A percentile compares a stretch with the other conserved stretches of the same genome.
These are phyloP conservation scores for Thalassoma bifasciatum DNA, from an alignment of 2,113 vertebrate species.

Conservation along the genomic window DNA sequence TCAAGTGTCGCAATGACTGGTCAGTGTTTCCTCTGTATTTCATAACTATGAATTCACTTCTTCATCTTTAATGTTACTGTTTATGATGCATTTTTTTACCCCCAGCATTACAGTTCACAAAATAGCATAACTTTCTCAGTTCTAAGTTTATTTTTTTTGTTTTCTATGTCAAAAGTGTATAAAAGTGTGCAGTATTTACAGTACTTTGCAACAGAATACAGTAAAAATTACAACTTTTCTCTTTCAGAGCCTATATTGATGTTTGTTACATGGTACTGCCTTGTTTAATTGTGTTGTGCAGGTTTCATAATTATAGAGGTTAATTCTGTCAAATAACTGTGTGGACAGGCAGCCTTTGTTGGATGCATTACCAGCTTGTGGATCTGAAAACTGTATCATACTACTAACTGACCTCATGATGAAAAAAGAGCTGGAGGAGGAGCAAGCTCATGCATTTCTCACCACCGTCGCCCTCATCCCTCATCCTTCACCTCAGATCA, in stretches of 20 bases:
- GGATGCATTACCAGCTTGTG: slow-evolving; percentile 87
- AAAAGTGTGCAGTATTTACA: too few relatives aligned
- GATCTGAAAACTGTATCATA: slow-evolving; percentile 85
- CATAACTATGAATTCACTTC: not conserved
- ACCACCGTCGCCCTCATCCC: slow-evolving; percentile 84
- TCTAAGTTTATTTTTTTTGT: too few relatives aligned
- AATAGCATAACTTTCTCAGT: too few relatives aligned
- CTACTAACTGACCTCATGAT: slow-evolving; percentile 84
- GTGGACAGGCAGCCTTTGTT: slow-evolving; percentile 85
- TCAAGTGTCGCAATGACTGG: slow-evolving; percentile 87
- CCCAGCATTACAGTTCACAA: not conserved
- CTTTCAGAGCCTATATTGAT: too few relatives aligned
- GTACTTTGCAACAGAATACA: too few relatives aligned
- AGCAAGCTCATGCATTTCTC: slow-evolving; percentile 80
- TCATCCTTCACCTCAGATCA: slow-evolving; percentile 83
- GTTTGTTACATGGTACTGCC: too few relatives aligned
- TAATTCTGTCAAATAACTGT: slow-evolving; percentile 31
- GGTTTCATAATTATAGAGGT: too few relatives aligned
- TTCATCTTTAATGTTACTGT: not conserved
- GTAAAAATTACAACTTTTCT: too few relatives aligned
- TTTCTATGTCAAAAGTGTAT: too few relatives aligned
- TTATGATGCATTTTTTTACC: not conserved
- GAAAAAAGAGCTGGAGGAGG: slow-evolving; percentile 82
- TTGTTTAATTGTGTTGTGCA: too few relatives aligned
- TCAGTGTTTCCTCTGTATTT: slow-evolving; percentile 66